Evolutionary conservation across 2,797 vertebrate species (phyloP).

Genomic region (Sorex maritimensis): DNA sequence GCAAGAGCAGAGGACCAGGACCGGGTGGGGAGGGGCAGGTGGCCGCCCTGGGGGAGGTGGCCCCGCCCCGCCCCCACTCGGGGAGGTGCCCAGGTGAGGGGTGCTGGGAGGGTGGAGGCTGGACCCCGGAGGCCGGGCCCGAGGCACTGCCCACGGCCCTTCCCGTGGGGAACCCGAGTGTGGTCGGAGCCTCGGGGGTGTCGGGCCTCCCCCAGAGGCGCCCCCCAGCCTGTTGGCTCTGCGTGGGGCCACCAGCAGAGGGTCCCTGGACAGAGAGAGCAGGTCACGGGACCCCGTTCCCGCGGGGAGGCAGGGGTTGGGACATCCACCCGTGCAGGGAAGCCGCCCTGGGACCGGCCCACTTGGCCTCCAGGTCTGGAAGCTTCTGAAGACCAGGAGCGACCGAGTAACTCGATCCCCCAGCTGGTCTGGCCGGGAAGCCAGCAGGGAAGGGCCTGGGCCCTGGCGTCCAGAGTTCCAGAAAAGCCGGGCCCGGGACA

Average conservation of each 20-base stretch:
- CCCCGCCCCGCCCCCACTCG: no score
- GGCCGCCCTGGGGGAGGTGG: no score
- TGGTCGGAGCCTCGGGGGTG: neutral
- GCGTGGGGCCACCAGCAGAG: neutral
- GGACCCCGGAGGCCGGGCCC: no score
- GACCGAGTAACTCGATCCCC: constrained; percentile 68
- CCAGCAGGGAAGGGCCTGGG: constrained; percentile 50
- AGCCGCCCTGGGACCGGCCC: constrained; percentile 53
- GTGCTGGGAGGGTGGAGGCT: no score
- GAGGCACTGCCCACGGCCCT: no score
- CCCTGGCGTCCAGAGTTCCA: neutral
- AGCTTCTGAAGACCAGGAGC: constrained; percentile 63
- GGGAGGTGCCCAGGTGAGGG: no score
- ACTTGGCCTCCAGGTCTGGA: constrained; percentile 40
- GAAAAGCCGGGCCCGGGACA: constrained; percentile 49
- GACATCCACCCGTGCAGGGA: neutral
- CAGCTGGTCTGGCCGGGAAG: constrained; percentile 66
- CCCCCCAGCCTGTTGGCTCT: neutral
- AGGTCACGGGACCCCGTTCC: neutral
- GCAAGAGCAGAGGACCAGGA: no score
- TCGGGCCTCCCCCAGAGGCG: no score
- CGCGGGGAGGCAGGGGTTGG: neutral
- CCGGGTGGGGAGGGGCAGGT: no score
- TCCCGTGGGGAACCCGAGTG: no score
- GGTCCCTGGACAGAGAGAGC: no score